Evolutionary conservation across 2,888 invertebrate species (phyloP).

Genomic region (Venusia cambrica): DNA sequence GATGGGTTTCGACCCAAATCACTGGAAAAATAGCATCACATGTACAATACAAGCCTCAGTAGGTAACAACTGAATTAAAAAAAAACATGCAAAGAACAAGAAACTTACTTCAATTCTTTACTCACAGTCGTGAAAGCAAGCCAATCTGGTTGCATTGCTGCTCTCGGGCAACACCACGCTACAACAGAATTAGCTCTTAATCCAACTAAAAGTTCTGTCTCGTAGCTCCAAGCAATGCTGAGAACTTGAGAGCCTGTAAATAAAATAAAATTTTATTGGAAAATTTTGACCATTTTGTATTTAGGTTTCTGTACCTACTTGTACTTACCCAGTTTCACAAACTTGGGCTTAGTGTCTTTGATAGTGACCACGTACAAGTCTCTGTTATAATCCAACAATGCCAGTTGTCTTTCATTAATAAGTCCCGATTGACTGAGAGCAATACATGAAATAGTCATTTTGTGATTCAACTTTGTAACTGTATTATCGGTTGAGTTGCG

Average conservation of each 20-base stretch:
- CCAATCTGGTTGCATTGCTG: slow-evolving; percentile 67
- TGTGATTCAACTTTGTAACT: slow-evolving; percentile 87
- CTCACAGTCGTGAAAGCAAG: slow-evolving; percentile 63
- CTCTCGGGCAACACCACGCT: slow-evolving; percentile 71
- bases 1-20: slow-evolving; percentile 94
- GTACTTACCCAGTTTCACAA: slow-evolving; percentile 86
- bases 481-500: slow-evolving; percentile 87
- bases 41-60: background rate
- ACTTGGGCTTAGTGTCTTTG: slow-evolving; percentile 83
- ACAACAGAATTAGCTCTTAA: slow-evolving; percentile 66
- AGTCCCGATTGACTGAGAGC: slow-evolving; percentile 93
- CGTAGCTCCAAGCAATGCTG: slow-evolving; percentile 70
- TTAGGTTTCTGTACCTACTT: no score
- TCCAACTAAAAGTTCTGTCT: slow-evolving; percentile 68
- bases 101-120: slow-evolving; percentile 64
- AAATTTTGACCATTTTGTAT: no score
- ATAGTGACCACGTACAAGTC: slow-evolving; percentile 92
- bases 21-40: slow-evolving; percentile 57
- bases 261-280: no score
- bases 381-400: slow-evolving; percentile 92
- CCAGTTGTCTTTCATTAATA: slow-evolving; percentile 89
- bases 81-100: no score
- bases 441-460: slow-evolving; percentile 89
- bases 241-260: slow-evolving; percentile 67
- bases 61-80: no score